Evolutionary conservation across 2,113 vertebrate species (phyloP).

Genomic region (Corydoras sp.): DNA sequence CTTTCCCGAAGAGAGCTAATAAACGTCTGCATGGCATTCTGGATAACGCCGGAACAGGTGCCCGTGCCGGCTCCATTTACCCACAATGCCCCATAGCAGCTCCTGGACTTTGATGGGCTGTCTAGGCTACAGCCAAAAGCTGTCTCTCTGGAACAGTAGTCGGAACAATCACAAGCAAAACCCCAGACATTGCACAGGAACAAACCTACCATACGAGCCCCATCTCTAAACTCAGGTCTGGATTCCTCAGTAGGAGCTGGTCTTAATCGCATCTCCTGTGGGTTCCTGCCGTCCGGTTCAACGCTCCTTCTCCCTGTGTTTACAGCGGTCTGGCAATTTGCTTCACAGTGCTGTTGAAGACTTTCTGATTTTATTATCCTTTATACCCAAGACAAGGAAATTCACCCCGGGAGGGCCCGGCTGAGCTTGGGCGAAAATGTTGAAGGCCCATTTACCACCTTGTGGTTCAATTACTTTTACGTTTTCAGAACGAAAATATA

Average conservation of each 20-base stretch:
- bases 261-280: slow-evolving; percentile 7
- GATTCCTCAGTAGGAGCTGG: neutral
- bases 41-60: slow-evolving; percentile 16
- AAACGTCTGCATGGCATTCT: slow-evolving; percentile 13
- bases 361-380: neutral
- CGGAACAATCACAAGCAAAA: slow-evolving; percentile 22
- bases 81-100: slow-evolving; percentile 16
- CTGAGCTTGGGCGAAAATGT: slow-evolving; percentile 9
- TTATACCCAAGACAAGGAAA: neutral
- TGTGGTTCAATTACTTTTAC: slow-evolving; percentile 16
- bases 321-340: neutral
- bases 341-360: neutral
- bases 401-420: slow-evolving; percentile 1
- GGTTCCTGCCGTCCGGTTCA: neutral
- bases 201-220: neutral
- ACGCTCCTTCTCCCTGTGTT: neutral
- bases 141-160: slow-evolving; percentile 11
- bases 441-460: slow-evolving; percentile 24
- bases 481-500: slow-evolving; percentile 5
- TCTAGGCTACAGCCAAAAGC: slow-evolving; percentile 19
- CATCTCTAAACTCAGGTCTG: slow-evolving; percentile 1
- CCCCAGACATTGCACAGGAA: slow-evolving; percentile 18
- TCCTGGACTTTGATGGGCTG: slow-evolving; percentile 22
- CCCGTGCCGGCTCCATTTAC: slow-evolving; percentile 1
- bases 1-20: slow-evolving; percentile 17